A percentile compares a stretch with the other conserved stretches of the same genome.
These are phyloP conservation scores for Machimus atricapillus DNA, from an alignment of 2,888 invertebrate species.

Conservation along the genomic window DNA sequence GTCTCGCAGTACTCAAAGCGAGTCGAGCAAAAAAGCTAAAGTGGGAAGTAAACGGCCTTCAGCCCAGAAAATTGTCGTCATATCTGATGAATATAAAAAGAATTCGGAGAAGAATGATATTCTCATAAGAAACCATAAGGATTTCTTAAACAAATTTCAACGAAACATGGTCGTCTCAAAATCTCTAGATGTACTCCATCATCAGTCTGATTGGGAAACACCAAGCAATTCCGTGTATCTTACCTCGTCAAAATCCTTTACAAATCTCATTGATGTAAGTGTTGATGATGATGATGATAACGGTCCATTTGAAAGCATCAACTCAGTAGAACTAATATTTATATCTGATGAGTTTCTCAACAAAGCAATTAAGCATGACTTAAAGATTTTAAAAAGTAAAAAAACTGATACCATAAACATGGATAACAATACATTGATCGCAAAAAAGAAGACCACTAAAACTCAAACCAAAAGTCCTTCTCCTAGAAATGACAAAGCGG, in stretches of 20 bases:
- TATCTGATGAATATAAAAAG: slow-evolving; percentile 46
- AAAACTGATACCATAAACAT: slow-evolving; percentile 30
- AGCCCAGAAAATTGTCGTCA: slow-evolving; percentile 43
- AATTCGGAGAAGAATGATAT: slow-evolving; percentile 43
- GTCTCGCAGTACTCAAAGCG: slow-evolving; percentile 9
- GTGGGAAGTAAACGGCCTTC: neutral
- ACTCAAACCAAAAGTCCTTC: slow-evolving; percentile 11
- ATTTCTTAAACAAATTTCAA: slow-evolving; percentile 39
- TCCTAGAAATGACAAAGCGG: neutral
- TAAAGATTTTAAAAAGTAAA: slow-evolving; percentile 47
- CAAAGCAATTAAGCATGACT: slow-evolving; percentile 48
- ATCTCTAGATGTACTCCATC: slow-evolving; percentile 44
- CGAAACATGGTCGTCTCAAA: slow-evolving; percentile 43
- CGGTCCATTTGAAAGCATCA: slow-evolving; percentile 47
- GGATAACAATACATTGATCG: neutral
- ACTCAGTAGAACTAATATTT: slow-evolving; percentile 50
- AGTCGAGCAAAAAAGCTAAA: neutral
- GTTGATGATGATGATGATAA: slow-evolving; percentile 44
- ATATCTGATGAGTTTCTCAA: slow-evolving; percentile 50
- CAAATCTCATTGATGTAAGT: slow-evolving; percentile 38
- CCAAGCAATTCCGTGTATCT: neutral
- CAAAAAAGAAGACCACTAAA: neutral
- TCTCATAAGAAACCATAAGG: slow-evolving; percentile 38
- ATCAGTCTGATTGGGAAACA: slow-evolving; percentile 25
- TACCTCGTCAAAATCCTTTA: slow-evolving; percentile 43